Conservation (phyloP, 2,888 invertebrate species). For the Campoplex nolae region DNA sequence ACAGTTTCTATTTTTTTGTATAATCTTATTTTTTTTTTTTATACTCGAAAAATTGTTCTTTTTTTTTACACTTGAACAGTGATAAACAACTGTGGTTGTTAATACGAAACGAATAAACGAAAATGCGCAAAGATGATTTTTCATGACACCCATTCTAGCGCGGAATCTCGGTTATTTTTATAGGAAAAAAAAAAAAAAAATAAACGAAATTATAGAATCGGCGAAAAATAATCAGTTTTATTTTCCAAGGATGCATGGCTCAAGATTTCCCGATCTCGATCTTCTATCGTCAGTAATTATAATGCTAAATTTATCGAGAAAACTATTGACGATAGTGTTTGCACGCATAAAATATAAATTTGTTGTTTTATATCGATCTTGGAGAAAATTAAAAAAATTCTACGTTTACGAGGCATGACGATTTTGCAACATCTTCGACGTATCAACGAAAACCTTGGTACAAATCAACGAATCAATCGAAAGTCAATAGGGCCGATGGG, state of each 20-base stretch:
- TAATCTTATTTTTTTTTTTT: slow-evolving; percentile 12
- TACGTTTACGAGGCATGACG: not conserved
- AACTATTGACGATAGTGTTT: too few relatives aligned
- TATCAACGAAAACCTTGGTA: not conserved
- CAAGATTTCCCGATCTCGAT: not conserved
- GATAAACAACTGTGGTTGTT: slow-evolving; percentile 57
- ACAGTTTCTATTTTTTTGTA: not conserved
- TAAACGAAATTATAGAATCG: not conserved
- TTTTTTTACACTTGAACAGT: slow-evolving; percentile 35
- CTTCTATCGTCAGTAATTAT: not conserved
- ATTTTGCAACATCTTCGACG: not conserved
- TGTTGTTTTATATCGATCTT: too few relatives aligned
- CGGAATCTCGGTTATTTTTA: not conserved
- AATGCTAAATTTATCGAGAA: not conserved
- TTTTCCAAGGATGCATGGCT: not conserved
- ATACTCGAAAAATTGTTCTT: not conserved
- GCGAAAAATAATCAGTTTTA: slow-evolving; percentile 1
- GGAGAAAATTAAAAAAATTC: not conserved
- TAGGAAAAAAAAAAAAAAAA: not conserved
- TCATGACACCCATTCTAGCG: not conserved
- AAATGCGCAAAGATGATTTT: slow-evolving; percentile 8
- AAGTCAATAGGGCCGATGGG: not conserved
- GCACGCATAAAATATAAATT: too few relatives aligned
- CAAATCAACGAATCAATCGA: too few relatives aligned
- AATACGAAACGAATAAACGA: slow-evolving; percentile 51